Percentiles rank a stretch among this genome's conserved stretches.
Conservation (phyloP, 2,797 vertebrate genomes). For the Mastacembelus armatus region DNA sequence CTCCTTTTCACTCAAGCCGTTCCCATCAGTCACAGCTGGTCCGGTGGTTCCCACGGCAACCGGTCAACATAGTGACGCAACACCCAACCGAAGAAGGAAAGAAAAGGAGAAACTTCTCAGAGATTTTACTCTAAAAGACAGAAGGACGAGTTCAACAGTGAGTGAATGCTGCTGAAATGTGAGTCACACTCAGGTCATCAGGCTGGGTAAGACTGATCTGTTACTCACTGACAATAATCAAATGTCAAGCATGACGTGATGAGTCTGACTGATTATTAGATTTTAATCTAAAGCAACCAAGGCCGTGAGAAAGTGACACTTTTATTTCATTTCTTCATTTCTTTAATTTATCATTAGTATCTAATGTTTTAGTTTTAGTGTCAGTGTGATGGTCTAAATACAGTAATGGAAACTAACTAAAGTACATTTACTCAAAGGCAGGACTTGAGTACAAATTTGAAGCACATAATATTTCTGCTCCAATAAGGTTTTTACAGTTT, state of each 20-base stretch:
- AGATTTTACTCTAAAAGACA: not conserved
- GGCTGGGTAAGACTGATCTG: not conserved
- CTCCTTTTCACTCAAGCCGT: not conserved
- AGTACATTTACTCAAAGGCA: too few species aligned
- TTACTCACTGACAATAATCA: not conserved
- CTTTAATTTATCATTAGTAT: too few species aligned
- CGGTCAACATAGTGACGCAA: slow-evolving; percentile 27
- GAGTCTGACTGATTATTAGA: too few species aligned
- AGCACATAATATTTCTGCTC: too few species aligned
- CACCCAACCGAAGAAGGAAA: not conserved
- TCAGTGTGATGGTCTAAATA: too few species aligned
- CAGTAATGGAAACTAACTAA: too few species aligned
- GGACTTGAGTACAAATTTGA: too few species aligned
- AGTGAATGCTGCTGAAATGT: not conserved
- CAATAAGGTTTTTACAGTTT: too few species aligned
- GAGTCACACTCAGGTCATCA: slow-evolving; percentile 11
- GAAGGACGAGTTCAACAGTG: not conserved
- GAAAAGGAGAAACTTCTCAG: not conserved
- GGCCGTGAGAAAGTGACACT: too few species aligned
- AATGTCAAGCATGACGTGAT: not conserved
- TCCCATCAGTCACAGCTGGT: not conserved
- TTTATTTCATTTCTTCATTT: too few species aligned
- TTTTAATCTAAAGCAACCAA: too few species aligned
- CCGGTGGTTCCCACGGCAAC: slow-evolving; percentile 23
- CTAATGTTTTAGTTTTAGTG: too few species aligned